Base-by-base conservation (phyloP, 2,113 vertebrate genomes). In the Chionodraco myersi region DNA sequence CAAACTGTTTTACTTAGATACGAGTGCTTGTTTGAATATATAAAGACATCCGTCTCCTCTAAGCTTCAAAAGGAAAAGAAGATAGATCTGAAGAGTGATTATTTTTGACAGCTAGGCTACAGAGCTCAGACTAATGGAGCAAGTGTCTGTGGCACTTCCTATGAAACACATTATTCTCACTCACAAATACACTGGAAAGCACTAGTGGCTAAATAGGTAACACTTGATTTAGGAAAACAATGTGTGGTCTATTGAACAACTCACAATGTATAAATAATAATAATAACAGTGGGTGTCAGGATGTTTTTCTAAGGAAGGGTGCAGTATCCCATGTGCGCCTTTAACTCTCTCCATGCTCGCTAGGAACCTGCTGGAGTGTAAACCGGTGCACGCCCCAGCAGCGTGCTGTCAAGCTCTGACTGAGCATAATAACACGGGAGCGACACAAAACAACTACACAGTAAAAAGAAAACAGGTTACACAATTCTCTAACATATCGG, bases 361-460 rank as follows among this genome's bases (percentile, higher is more conserved):
- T 49, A 6, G 21, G 68, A 58, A 51, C 53, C 49, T 6, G 3
- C 54, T 18, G 57, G 49, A 71, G 66, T 3, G 45, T 85, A 71
- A 85, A 74, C 61, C 48, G 88, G 85, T 91, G 78, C 90, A 90
- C 89, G 87, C 92, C 85, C 91, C 87, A 76, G 61, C 7, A 73
- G 80, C 75, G 61, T 75, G 74, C 45, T 80, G 83, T 86, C 84
- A 77, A 75, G 67, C 85, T 70, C 61, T 36, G 73, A 3, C 80
- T 71, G 60, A 60, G 36, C 66, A 73, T 49, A 85, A 84, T 72
- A 78, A 79, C 81, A 85, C 7, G 26, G 61, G 73, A 76, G 63
- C 68, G 26, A 57, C 71, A 65, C 71, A 30, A 79, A 80, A 66
- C 72, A 79, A 52, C 59, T 36, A 18, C 47, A 12, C 18, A 66